Base-by-base conservation (phyloP, 2,113 vertebrate species). In the Sporophila hypoxantha region DNA sequence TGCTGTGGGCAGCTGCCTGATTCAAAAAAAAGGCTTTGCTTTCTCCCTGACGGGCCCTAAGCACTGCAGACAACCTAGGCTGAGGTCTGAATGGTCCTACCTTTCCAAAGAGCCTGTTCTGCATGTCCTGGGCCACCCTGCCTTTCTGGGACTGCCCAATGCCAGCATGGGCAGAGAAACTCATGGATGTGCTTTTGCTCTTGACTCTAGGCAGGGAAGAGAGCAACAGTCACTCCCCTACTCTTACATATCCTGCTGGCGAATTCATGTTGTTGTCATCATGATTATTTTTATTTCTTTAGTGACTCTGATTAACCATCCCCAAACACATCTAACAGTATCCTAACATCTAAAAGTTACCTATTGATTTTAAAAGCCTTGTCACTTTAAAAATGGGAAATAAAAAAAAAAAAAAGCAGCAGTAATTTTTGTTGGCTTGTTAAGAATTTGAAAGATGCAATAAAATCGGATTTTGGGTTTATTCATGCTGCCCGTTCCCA, bases 391-490 rank as follows among this genome's bases (percentile, higher is more conserved):
- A 88, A 89, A 64, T 25, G 25, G 32, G 34, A 77, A 92, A 87
- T 64, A 81, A 37, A 23, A 32, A 30, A 17, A 53, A 25, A n/a
- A 29, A 17, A 27, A 44, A 3, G 18, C 36, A 60, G 12, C 62
- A 71, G 55, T 73, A 32, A 39, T 86, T 85, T 87, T 82, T 91
- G 91, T 84, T 91, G 90, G 62, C 76, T 91, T 74, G 85, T 86
- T 92, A 84, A 93, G 94, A 92, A 93, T 95, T 88, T 64, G 75
- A 95, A 90, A 91, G 85, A 88, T 70, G 77, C 88, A 91, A 25
- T 88, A 86, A 93, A 93, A 94, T 92, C 2, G 2, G 91, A 73
- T 91, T 94, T 95, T 88, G 30, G 55, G 56, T 91, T 89, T 89
- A 83, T 84, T 92, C 2, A 1, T 2, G 5, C 70, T 79, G 42